Evolutionary conservation across 2,113 vertebrate genomes (phyloP), one percentile per base, ranked within the genome.

Genomic region (Cyprinodon tularosa): DNA sequence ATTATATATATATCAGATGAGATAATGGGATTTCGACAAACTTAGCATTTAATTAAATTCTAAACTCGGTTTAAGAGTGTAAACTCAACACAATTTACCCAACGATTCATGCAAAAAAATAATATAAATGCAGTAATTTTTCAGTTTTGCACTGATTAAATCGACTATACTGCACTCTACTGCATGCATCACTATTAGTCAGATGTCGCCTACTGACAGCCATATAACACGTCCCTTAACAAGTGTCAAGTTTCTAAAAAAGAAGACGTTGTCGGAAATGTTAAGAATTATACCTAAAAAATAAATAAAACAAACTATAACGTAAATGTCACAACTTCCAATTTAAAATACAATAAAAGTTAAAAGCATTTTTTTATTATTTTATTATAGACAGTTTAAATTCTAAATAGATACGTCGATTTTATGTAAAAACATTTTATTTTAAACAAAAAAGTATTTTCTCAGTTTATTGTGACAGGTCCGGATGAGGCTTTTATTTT

Each of bases 141-240:
- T 3, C 13, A 36, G 36, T 48, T 4, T 12, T 39, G 11, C 48
- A 14, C 0, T 50, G 62, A 40, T 0, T 65, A 74, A 45, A 81
- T 62, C 76, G 39, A 73, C 47, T 72, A 47, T 3, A 8, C 15
- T 62, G 44, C 66, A 36, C 20, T 13, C 59, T 44, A 57, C 29
- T 12, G 39, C 64, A 39, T 38, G 13, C 13, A 64, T 66, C 40
- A 78, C 61, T 37, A 53, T 42, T 40, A 5, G 78, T 77, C 61
- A 68, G 82, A 81, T 78, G 69, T 76, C 47, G 11, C 12, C 73
- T 72, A 40, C 70, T 84, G 90, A 91, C 92, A 89, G 91, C 91
- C 90, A 92, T 93, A 87, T 94, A 92, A 90, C 72, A 79, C 83
- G 68, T 81, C 80, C 84, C 48, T 12, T 20, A 69, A 68, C 8